Evolutionary conservation across 2,113 vertebrate genomes (phyloP).

Genomic region (Macaca mulatta): DNA sequence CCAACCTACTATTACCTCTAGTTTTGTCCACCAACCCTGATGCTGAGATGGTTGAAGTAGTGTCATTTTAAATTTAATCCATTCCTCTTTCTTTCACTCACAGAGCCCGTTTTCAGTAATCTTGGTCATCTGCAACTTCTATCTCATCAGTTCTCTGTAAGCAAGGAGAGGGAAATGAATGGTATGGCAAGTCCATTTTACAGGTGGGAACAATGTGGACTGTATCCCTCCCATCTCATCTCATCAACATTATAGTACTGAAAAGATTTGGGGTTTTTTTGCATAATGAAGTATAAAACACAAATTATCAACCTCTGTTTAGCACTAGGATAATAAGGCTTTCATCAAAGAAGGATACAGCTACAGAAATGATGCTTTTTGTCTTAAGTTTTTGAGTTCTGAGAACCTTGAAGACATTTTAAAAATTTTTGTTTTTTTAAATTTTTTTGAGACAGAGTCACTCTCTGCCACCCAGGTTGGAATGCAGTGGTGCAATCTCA

Average conservation of each 20-base stretch:
- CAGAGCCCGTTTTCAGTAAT: not conserved
- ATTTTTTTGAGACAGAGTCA: not conserved
- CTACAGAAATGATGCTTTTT: not conserved
- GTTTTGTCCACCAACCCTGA: not conserved
- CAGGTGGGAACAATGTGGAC: not conserved
- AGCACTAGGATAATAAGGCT: not conserved
- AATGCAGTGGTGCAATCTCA: not conserved
- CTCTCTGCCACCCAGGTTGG: not conserved
- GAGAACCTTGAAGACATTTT: not conserved
- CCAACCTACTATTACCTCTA: not conserved
- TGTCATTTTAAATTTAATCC: conserved; percentile 7
- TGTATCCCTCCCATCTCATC: not conserved
- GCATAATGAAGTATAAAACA: not conserved
- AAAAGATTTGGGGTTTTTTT: not conserved
- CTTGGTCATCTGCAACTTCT: not conserved
- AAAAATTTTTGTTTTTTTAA: not conserved
- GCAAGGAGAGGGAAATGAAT: not conserved
- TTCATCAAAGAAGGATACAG: not conserved
- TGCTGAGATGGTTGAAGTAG: not conserved
- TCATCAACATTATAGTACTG: not conserved
- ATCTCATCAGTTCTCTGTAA: not conserved
- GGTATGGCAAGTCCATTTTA: not conserved
- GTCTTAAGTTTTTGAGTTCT: not conserved
- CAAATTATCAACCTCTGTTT: not conserved
- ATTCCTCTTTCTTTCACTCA: conserved; percentile 16